Percentiles rank a stretch among this genome's conserved stretches.
These are phyloP conservation scores for Thamnaconus septentrionalis DNA, from an alignment of 2,113 vertebrate species.

Conservation along the genomic window DNA sequence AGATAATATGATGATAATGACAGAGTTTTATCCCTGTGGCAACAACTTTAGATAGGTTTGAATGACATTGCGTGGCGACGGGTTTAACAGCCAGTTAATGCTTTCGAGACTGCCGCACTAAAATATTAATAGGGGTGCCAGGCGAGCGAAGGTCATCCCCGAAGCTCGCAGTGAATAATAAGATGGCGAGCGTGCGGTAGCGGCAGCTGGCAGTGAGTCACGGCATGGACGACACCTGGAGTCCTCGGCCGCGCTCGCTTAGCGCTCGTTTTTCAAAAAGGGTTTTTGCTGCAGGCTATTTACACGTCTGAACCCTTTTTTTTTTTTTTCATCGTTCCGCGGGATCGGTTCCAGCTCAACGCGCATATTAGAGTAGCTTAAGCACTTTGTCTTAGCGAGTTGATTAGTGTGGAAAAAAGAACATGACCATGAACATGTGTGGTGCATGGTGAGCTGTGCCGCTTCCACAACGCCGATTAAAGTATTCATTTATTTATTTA, in stretches of 20 bases:
- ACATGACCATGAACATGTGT: too few species aligned
- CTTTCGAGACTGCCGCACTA: slow-evolving; percentile 60
- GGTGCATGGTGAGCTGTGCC: too few species aligned
- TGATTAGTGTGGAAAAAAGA: too few species aligned
- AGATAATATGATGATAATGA: slow-evolving; percentile 45
- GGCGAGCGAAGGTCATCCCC: slow-evolving; percentile 62
- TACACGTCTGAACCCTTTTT: background rate
- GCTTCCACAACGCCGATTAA: too few species aligned
- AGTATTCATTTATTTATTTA: too few species aligned
- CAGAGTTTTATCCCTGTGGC: slow-evolving; percentile 44
- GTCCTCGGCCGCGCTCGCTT: too few species aligned
- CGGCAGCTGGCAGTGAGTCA: too few species aligned
- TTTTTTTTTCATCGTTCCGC: background rate
- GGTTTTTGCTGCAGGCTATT: slow-evolving; percentile 24
- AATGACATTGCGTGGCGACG: slow-evolving; percentile 58
- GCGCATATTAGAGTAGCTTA: background rate
- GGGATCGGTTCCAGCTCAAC: background rate
- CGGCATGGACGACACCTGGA: too few species aligned
- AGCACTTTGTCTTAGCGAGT: too few species aligned
- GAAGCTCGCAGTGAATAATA: slow-evolving; percentile 56
- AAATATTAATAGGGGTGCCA: slow-evolving; percentile 68
- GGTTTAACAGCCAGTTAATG: slow-evolving; percentile 58
- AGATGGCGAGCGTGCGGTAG: background rate
- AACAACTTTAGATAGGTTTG: slow-evolving; percentile 56
- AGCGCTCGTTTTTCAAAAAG: slow-evolving; percentile 4